Evolutionary conservation across 1,140 invertebrate genomes (phyloP), one percentile per base, ranked within the genome.

Genomic region (Copidosoma floridanum): DNA sequence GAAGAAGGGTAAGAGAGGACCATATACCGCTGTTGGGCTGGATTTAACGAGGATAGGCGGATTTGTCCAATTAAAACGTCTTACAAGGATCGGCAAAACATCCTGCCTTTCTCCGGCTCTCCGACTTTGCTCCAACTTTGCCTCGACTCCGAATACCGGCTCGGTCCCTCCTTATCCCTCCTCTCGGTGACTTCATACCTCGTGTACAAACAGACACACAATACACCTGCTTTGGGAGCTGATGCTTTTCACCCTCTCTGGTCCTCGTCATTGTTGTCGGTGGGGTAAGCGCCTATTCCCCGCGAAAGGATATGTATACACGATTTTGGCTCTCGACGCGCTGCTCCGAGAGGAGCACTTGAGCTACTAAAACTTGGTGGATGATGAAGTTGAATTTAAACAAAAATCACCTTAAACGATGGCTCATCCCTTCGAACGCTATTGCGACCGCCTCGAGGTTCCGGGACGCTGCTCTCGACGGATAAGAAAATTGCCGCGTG

Each of bases 41-140:
- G 78, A 78, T 79, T 81, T 81, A 81, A 81, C 80, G 79, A 80
- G 77, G 78, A 79, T 81, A 81, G 79, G 79, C 75, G 79, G 79
- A 81, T 81, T 81, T 81, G 79, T 81, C 79, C 79, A 81, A 81
- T 81, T 81, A 81, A 80, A 81, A 80, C 77, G 78, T 79, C 78
- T 80, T 79, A 79, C 76, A 79, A 78, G 74, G 75, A 79, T 79
- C 76, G 69, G 68, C 77, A 78, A 79, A 79, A 79, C 76, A 77
- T 76, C 68, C 67, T 71, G 68, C n/a, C 12, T 40, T 18, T 20
- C 55, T 29, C 50, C 29, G 3, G 26, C 44, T 26, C 37, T 71
- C 69, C 71, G 68, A 74, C 69, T 73, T 21, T 50, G 50, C 47
- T 51, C 65, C 68, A 71, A 74, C 71, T n/a, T n/a, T 72, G 40